Evolutionary conservation across 2,888 invertebrate genomes (phyloP).

Genomic region (Tipula vernalis): DNA sequence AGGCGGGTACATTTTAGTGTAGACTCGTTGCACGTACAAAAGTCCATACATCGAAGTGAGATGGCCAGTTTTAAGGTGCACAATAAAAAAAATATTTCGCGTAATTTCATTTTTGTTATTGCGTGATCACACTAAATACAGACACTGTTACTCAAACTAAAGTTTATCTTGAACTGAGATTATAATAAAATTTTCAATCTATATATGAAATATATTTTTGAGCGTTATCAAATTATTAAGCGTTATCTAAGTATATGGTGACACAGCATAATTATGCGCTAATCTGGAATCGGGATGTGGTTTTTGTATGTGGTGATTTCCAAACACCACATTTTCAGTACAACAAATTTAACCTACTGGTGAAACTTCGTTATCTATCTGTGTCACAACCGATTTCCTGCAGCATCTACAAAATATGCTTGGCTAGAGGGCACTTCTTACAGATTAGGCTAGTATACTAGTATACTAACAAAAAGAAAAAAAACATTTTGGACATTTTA

Average conservation of each 20-base stretch:
- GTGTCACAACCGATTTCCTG: too few species aligned
- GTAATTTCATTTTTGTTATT: not conserved
- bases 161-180: not conserved
- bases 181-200: not conserved
- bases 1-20: not conserved
- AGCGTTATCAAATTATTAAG: not conserved
- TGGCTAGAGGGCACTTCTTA: too few species aligned
- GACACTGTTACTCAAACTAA: not conserved
- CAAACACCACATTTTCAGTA: too few species aligned
- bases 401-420: too few species aligned
- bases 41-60: not conserved
- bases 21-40: not conserved
- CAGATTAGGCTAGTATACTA: too few species aligned
- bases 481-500: too few species aligned
- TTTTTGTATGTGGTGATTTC: too few species aligned
- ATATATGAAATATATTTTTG: not conserved
- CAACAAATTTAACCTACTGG: too few species aligned
- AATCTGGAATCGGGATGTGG: too few species aligned
- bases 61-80: not conserved
- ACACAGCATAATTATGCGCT: not conserved
- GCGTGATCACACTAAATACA: not conserved
- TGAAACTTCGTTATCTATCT: too few species aligned
- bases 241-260: not conserved
- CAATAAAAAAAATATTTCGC: not conserved
- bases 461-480: too few species aligned